Conservation (phyloP, 2,797 vertebrate genomes). For the Myiotriccus ornatus region DNA sequence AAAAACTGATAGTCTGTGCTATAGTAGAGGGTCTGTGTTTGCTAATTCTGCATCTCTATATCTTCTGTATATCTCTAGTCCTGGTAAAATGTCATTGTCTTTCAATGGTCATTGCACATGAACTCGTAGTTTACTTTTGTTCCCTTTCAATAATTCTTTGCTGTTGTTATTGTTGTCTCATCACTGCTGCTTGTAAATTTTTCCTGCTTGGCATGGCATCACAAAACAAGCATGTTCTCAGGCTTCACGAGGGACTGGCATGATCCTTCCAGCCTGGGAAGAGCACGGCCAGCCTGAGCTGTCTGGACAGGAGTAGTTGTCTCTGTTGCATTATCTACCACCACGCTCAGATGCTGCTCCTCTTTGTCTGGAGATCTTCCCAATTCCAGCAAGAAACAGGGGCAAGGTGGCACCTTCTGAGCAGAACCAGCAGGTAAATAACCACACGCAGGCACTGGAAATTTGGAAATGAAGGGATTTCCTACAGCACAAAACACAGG, state of each 20-base stretch:
- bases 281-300: not conserved
- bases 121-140: not conserved
- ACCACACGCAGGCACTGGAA: not conserved
- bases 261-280: not conserved
- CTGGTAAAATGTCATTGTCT: not conserved
- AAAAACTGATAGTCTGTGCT: not conserved
- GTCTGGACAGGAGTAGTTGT: not conserved
- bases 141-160: not conserved
- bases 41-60: not conserved
- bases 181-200: not conserved
- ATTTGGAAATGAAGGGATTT: not conserved
- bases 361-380: not conserved
- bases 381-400: not conserved
- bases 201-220: not conserved
- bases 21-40: not conserved
- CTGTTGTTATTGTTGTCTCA: not conserved
- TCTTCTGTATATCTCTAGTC: not conserved
- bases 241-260: not conserved
- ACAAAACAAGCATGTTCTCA: not conserved
- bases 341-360: rapidly evolving
- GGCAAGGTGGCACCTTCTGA: not conserved
- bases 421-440: not conserved
- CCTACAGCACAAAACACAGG: not conserved
- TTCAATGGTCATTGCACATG: not conserved
- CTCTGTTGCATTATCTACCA: not conserved